Conservation (phyloP, 2,113 vertebrate genomes). For the Ciconia stormi region DNA sequence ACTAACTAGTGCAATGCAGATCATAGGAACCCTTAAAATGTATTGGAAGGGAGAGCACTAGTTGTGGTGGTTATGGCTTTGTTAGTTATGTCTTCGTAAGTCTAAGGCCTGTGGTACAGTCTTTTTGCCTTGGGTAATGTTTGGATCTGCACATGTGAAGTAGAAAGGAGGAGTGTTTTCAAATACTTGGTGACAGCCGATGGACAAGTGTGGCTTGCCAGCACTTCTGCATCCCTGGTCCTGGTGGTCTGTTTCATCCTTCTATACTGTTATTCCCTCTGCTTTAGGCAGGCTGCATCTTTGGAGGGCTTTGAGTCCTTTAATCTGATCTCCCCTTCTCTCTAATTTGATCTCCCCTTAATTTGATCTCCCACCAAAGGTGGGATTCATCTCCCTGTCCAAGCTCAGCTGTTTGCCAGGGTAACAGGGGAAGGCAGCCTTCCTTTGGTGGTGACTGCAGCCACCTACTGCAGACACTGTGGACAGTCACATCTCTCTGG, state of each 20-base stretch:
- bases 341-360: background rate
- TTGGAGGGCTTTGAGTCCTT: background rate
- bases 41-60: background rate
- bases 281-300: background rate
- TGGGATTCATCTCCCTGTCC: background rate
- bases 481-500: background rate
- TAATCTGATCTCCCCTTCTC: background rate
- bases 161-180: background rate
- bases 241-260: background rate
- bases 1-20: background rate
- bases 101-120: background rate
- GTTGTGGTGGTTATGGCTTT: background rate
- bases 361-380: background rate
- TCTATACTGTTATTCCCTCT: background rate
- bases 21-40: background rate
- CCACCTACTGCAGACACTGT: background rate
- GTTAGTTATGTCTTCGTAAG: accelerated
- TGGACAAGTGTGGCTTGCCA: background rate
- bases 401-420: background rate
- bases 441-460: background rate
- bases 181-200: background rate
- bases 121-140: background rate
- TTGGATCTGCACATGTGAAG: background rate
- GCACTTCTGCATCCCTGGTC: background rate
- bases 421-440: background rate